Percentiles rank a stretch among this genome's conserved stretches.
Evolutionary conservation across 1,140 invertebrate genomes (phyloP).

Genomic region (Galendromus occidentalis): DNA sequence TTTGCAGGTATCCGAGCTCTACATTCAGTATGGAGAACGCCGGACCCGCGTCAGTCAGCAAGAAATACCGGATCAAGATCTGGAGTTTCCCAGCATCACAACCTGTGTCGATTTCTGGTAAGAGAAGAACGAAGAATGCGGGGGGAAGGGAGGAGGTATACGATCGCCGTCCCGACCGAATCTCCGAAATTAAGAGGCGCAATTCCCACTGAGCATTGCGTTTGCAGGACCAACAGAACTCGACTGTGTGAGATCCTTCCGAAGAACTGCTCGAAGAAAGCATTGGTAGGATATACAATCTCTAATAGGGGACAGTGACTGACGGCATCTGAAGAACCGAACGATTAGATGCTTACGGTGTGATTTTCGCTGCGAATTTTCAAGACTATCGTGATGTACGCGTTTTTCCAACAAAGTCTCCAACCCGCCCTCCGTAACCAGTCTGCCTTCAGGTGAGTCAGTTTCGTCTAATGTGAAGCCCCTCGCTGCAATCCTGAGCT

Average conservation of each 20-base stretch:
- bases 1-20: neutral
- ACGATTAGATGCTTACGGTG: neutral
- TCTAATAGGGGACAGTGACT: no score
- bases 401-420: neutral
- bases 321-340: no score
- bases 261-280: neutral
- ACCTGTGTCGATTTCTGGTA: constrained; percentile 8
- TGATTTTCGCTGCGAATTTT: neutral
- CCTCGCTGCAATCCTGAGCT: no score
- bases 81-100: neutral
- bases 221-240: constrained; percentile 9
- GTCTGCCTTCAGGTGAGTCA: neutral
- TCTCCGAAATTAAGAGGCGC: no score
- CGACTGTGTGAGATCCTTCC: neutral
- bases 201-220: no score
- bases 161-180: no score
- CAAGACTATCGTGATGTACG: constrained; percentile 6
- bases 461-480: no score
- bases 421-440: neutral
- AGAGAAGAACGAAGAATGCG: neutral
- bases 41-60: neutral
- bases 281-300: neutral
- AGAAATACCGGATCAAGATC: neutral
- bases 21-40: neutral
- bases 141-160: no score